Conservation (phyloP, 92 coral and sea anemone species). For the Nematostella vectensis region DNA sequence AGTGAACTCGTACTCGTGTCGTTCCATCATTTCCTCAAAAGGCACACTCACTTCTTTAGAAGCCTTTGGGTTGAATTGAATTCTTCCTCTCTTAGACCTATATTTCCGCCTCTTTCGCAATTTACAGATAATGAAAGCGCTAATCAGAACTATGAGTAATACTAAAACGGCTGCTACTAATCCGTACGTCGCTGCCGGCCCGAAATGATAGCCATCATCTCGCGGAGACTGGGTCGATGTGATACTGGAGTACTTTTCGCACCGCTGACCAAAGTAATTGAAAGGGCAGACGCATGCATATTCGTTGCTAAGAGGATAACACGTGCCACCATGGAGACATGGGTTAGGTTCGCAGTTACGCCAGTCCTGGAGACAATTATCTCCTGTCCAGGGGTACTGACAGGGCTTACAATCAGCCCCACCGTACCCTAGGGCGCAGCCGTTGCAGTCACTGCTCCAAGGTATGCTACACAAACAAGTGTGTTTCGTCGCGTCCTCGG, state of each 20-base stretch:
- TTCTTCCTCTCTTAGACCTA: slow-evolving; percentile 39
- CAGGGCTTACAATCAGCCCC: slow-evolving; percentile 51
- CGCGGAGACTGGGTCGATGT: slow-evolving; percentile 2
- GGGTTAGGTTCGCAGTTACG: slow-evolving; percentile 53
- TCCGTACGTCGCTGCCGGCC: slow-evolving; percentile 30
- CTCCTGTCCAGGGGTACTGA: slow-evolving; percentile 60
- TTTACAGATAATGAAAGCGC: slow-evolving; percentile 25
- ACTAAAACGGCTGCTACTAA: slow-evolving; percentile 26
- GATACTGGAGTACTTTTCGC: slow-evolving; percentile 9
- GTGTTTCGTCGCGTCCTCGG: slow-evolving; percentile 33
- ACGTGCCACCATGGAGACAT: slow-evolving; percentile 48
- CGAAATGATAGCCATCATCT: slow-evolving; percentile 13
- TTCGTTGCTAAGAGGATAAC: slow-evolving; percentile 51
- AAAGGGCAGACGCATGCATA: slow-evolving; percentile 47
- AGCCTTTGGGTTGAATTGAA: slow-evolving; percentile 28
- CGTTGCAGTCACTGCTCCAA: slow-evolving; percentile 59
- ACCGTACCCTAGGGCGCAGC: slow-evolving; percentile 62
- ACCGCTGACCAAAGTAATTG: slow-evolving; percentile 26
- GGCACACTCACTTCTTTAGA: slow-evolving; percentile 39
- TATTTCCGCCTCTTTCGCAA: slow-evolving; percentile 32
- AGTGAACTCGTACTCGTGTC: slow-evolving; percentile 31
- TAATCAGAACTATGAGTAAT: slow-evolving; percentile 21
- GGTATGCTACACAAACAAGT: slow-evolving; percentile 55
- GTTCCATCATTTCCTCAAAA: slow-evolving; percentile 51
- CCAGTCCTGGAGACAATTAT: slow-evolving; percentile 56